phyloP scores from a whole-genome alignment of 2,888 invertebrate species.

The Colostygia pectinataria region DNA sequence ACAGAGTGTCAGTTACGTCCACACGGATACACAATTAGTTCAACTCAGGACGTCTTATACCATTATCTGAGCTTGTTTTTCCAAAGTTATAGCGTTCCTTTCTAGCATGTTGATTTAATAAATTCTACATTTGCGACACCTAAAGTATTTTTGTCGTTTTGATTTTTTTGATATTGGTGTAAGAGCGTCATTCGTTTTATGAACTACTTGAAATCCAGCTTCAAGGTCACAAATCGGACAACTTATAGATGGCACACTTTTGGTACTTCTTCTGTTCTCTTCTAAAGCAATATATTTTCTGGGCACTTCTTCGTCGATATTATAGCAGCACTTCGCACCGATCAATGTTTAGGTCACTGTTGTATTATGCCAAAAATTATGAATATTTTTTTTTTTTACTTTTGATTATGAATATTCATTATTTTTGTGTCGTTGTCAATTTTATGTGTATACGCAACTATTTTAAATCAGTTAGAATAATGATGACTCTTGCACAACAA shows the following conservation, averaged over 20 bases:
- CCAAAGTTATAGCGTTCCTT: neutral
- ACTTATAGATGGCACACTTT: constrained; percentile 65
- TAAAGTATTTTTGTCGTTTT: neutral
- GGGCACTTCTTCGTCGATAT: constrained; percentile 63
- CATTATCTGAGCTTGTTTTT: neutral
- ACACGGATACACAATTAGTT: constrained; percentile 52
- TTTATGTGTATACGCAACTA: constrained; percentile 40
- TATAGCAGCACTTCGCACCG: constrained; percentile 60
- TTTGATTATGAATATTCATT: constrained; percentile 41
- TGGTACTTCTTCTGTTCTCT: constrained; percentile 47
- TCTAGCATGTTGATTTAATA: neutral
- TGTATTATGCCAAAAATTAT: constrained; percentile 54
- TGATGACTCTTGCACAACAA: constrained; percentile 52
- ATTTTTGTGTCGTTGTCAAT: constrained; percentile 51
- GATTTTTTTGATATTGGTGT: constrained; percentile 27
- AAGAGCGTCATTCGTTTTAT: constrained; percentile 34
- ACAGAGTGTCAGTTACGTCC: constrained; percentile 37
- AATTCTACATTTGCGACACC: neutral
- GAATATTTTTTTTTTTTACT: constrained; percentile 31
- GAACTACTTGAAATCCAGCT: constrained; percentile 49
- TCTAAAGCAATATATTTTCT: constrained; percentile 58
- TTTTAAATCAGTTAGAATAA: constrained; percentile 35
- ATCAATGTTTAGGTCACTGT: constrained; percentile 53
- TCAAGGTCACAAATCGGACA: constrained; percentile 52
- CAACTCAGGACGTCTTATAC: constrained; percentile 36